These are phyloP conservation scores for Desmodus rotundus DNA, from an alignment of 2,113 vertebrate species.

Conservation along the genomic window DNA sequence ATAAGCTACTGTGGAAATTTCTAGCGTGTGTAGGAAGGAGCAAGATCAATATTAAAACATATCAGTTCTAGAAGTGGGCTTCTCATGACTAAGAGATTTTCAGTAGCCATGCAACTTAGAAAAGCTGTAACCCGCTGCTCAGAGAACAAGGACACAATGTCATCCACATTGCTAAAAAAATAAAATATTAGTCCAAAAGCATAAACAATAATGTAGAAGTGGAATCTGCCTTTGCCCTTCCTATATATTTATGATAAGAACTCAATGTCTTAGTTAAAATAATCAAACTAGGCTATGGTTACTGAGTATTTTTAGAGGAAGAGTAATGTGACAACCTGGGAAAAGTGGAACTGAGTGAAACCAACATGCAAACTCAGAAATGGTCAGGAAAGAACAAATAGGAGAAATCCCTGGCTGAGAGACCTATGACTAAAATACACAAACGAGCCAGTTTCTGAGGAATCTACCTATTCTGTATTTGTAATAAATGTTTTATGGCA, in stretches of 20 bases:
- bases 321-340: not conserved
- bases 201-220: not conserved
- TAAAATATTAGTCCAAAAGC: not conserved
- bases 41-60: not conserved
- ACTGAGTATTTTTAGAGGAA: not conserved
- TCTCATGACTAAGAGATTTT: not conserved
- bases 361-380: not conserved
- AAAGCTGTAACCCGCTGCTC: not conserved
- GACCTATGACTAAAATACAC: not conserved
- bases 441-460: not conserved
- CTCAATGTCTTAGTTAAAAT: not conserved
- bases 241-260: not conserved
- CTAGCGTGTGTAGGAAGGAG: not conserved
- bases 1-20: not conserved
- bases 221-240: not conserved
- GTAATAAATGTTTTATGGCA: conserved; percentile 20
- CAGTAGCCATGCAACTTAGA: not conserved
- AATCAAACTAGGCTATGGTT: not conserved
- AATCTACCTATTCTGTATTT: not conserved
- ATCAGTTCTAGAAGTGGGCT: not conserved
- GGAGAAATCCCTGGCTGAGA: not conserved
- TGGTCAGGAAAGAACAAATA: not conserved
- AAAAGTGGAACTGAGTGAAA: not conserved
- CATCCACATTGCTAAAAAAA: not conserved
- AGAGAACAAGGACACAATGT: not conserved